Evolutionary conservation across 2,797 vertebrate species (phyloP), one percentile per base, ranked within the genome.

Genomic region (Emys orbicularis): DNA sequence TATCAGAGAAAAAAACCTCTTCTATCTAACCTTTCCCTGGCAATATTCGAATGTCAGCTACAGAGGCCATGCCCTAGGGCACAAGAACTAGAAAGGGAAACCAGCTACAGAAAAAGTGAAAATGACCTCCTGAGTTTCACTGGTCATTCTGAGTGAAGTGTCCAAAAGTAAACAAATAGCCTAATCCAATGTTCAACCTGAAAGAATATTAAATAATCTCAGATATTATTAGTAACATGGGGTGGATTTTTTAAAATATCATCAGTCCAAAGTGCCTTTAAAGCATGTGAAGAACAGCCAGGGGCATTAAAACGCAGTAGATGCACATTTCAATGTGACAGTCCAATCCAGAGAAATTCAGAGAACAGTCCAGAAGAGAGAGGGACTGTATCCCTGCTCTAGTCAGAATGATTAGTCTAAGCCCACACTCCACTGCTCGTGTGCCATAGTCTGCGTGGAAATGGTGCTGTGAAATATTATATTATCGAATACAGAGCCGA

Each of bases 391-490:
- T 44, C 41, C 23, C 23, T 74, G 68, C 68, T 15, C 23, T 44
- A 65, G 34, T 65, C 34, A 74, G 12, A 68, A 77, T 0, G 1
- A 56, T 5, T 54, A 76, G 50, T 29, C 72, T 15, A 37, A 52
- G n/a, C 12, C 13, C 37, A 37, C 27, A n/a, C 21, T 47, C 23
- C 29, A 59, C 72, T 41, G 81, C 27, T 41, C 41, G 10, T 44
- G 37, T 41, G 23, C 0, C 0, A 8, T 11, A 41, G 68, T 0
- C 4, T 15, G n/a, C 18, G 2, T 31, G 8, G 82, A 57, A 56
- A 87, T 0, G 0, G 5, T 68, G 6, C 44, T n/a, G 37, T 10
- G 2, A 0, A 7, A 49, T 4, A 83, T 1, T 83, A 74, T 18
- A 7, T n/a, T 25, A 6, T 21, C 37, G 61, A n/a, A 68, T 1